A percentile compares a stretch with the other conserved stretches of the same genome.
phyloP scores from a whole-genome alignment of 2,113 vertebrate genomes.

The Strix uralensis region DNA sequence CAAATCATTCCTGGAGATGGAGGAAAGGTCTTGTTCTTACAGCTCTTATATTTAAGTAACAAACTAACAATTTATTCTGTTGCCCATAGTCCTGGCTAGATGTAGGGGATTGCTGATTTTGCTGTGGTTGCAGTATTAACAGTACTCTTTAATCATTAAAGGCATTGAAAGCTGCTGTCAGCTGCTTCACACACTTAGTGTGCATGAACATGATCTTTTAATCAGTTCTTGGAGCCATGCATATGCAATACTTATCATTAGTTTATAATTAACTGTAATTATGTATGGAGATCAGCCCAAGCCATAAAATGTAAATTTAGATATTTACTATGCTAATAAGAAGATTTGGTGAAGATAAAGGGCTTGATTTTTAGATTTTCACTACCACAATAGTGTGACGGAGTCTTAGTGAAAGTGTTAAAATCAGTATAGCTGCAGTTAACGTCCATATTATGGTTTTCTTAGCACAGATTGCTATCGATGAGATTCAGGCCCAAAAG shows the following conservation, averaged over 20 bases:
- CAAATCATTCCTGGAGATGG: background rate
- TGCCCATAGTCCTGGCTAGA: background rate
- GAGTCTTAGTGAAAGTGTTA: background rate
- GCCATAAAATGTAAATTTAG: constrained; percentile 11
- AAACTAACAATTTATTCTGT: background rate
- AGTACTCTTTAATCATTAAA: background rate
- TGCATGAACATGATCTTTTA: background rate
- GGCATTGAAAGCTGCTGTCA: background rate
- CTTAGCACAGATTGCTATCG: background rate
- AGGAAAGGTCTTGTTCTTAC: background rate
- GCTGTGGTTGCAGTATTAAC: background rate
- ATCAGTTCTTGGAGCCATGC: background rate
- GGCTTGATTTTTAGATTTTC: background rate
- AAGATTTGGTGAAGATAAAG: constrained; percentile 21
- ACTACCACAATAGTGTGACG: background rate
- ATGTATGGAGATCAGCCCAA: constrained; percentile 22
- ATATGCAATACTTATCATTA: constrained; percentile 18
- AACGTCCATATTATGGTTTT: accelerated
- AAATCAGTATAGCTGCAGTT: background rate
- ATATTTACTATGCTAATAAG: constrained; percentile 37
- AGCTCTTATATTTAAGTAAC: background rate
- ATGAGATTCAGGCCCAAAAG: background rate
- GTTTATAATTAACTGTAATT: constrained; percentile 54
- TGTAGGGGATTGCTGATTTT: background rate
- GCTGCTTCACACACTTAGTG: background rate